Base-by-base conservation (phyloP, 2,888 invertebrate genomes). In the Conus canariensis region DNA sequence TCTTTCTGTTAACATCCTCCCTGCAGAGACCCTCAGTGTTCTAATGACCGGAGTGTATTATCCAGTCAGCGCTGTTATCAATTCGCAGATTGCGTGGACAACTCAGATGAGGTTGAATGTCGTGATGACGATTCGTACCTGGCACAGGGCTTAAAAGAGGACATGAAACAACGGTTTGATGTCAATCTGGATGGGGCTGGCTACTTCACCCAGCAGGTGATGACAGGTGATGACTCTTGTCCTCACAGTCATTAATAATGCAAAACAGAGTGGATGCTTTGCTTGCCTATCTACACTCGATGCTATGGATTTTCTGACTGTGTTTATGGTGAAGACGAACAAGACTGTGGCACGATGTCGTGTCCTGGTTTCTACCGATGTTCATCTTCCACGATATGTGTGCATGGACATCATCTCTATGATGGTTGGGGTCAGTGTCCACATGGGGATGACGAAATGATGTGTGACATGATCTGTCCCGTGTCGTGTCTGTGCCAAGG, bases 221-320 rank as follows among this genome's bases (percentile, higher is more conserved):
- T 82, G 82, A 22, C 12, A 56, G 56, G 5, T 56, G 45, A 14
- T 9, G 82, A 56, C 7, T 5, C 19, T 19, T 82, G 82, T 82
- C 82, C 82, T 19, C 5, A 1, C 19, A 56, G 56, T 56, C 82
- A 82, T 56, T 82, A 82, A 5, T 2, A 14, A 0, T 82, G 82
- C n/a, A 14, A 10, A 14, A 8, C 45, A 56, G 56, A 45, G 5
- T 19, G 12, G 19, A 7, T 82, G 82, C 16, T 6, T 56, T 82
- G 82, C n/a, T 58, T 82, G 6, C 82, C 82, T 45, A 16, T 82
- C 45, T 56, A 82, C 82, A 82, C 82, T 56, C 82, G 82, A 14
- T 82, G 82, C n/a, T 58, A 82, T 82, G 82, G 82, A 82, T 82
- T 56, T 8, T 45, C 56, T 82, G 82, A 82, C 82, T 82, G 82